Conservation (phyloP, 2,888 invertebrate species). For the Callyntrura sp. region DNA sequence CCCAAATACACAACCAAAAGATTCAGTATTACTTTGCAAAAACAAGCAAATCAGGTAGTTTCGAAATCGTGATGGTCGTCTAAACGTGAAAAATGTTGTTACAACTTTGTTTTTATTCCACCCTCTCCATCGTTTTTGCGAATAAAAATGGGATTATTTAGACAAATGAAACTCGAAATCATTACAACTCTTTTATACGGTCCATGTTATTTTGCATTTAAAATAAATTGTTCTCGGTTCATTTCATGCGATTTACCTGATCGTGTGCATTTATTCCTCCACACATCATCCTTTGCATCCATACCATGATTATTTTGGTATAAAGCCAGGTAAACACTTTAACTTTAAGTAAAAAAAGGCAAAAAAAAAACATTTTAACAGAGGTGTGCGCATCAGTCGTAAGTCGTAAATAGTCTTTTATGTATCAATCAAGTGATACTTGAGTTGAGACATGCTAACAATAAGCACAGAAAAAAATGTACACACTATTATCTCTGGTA, state of each 20-base stretch:
- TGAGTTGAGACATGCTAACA: constrained; percentile 50
- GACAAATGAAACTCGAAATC: too few species aligned
- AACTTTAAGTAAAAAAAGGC: constrained; percentile 32
- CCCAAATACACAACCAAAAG: neutral
- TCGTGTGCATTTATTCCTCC: constrained; percentile 23
- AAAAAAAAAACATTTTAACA: constrained; percentile 57
- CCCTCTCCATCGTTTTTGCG: too few species aligned
- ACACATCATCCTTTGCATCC: neutral
- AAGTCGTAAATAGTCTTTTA: constrained; percentile 52
- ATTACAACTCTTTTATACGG: too few species aligned
- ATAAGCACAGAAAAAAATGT: constrained; percentile 33
- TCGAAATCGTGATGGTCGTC: neutral
- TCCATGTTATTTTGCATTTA: neutral
- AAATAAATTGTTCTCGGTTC: constrained; percentile 31
- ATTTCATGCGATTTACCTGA: constrained; percentile 27
- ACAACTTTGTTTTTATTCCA: neutral
- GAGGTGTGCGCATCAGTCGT: constrained; percentile 41
- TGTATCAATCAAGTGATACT: constrained; percentile 53
- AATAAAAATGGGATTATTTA: too few species aligned
- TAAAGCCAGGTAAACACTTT: constrained; percentile 20
- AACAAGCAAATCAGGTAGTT: neutral
- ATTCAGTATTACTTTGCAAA: neutral
- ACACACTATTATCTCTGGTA: constrained; percentile 18
- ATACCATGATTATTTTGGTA: neutral
- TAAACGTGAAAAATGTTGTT: neutral